A percentile compares a stretch with the other conserved stretches of the same genome.
Conservation (phyloP, 2,113 vertebrate species). For the Pithys albifrons region DNA sequence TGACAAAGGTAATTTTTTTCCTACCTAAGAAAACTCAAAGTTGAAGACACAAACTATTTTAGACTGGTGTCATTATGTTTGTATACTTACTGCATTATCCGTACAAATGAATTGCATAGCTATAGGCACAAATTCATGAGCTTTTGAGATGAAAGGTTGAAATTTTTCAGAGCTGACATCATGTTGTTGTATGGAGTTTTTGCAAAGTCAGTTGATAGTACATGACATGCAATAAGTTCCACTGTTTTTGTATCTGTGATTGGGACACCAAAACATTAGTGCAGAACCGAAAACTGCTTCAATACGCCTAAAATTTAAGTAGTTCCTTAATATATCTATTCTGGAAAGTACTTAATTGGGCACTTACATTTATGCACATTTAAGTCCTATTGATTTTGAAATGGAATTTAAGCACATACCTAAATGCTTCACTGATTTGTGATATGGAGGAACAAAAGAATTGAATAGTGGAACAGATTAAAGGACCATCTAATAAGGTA, state of each 20-base stretch:
- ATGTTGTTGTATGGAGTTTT: background rate
- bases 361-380: background rate
- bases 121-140: background rate
- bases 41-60: background rate
- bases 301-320: background rate
- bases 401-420: background rate
- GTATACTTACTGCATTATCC: background rate
- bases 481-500: slow-evolving; percentile 18
- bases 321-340: slow-evolving; percentile 4
- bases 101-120: background rate
- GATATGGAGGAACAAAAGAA: background rate
- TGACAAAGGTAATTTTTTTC: background rate
- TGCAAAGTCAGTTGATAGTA: background rate
- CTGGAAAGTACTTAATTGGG: background rate
- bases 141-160: background rate
- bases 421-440: slow-evolving; percentile 26
- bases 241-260: background rate
- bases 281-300: background rate
- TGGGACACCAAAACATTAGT: background rate
- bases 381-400: slow-evolving; percentile 47
- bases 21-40: background rate
- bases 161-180: background rate
- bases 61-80: background rate
- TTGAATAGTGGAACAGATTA: slow-evolving; percentile 15
- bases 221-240: background rate